phyloP scores from a whole-genome alignment of 2,888 invertebrate species.

The Trichacis sp. region DNA sequence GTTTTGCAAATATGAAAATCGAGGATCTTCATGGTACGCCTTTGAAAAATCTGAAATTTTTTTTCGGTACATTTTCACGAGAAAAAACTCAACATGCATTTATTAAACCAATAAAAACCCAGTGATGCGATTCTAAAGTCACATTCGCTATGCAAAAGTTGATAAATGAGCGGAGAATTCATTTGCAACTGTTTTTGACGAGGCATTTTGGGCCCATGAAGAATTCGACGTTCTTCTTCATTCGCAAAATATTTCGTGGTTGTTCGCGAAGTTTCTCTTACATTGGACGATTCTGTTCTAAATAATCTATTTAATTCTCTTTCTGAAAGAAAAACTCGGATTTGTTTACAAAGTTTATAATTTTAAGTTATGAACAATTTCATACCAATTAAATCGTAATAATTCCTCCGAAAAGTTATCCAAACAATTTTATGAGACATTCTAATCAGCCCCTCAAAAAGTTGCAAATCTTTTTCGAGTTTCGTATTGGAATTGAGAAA shows the following conservation, averaged over 20 bases:
- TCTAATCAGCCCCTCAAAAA: slow-evolving; percentile 74
- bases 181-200: slow-evolving; percentile 73
- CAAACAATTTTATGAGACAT: slow-evolving; percentile 75
- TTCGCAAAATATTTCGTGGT: slow-evolving; percentile 55
- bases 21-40: slow-evolving; percentile 61
- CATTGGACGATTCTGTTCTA: slow-evolving; percentile 74
- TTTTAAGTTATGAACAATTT: too few species aligned
- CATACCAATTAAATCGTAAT: slow-evolving; percentile 76
- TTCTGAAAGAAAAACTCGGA: slow-evolving; percentile 70
- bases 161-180: slow-evolving; percentile 73
- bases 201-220: slow-evolving; percentile 72
- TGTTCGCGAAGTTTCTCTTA: slow-evolving; percentile 61
- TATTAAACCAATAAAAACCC: too few species aligned
- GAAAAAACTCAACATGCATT: too few species aligned
- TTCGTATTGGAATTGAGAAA: slow-evolving; percentile 71
- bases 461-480: slow-evolving; percentile 75
- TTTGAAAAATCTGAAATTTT: slow-evolving; percentile 1
- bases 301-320: slow-evolving; percentile 75
- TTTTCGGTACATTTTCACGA: too few species aligned
- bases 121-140: slow-evolving; percentile 74
- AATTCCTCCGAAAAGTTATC: slow-evolving; percentile 74
- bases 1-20: slow-evolving; percentile 71
- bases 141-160: slow-evolving; percentile 73
- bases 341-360: too few species aligned
- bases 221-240: slow-evolving; percentile 71